Conservation (phyloP, 53 echinoderm and acorn worm genomes). For the Temnopleurus reevesii region DNA sequence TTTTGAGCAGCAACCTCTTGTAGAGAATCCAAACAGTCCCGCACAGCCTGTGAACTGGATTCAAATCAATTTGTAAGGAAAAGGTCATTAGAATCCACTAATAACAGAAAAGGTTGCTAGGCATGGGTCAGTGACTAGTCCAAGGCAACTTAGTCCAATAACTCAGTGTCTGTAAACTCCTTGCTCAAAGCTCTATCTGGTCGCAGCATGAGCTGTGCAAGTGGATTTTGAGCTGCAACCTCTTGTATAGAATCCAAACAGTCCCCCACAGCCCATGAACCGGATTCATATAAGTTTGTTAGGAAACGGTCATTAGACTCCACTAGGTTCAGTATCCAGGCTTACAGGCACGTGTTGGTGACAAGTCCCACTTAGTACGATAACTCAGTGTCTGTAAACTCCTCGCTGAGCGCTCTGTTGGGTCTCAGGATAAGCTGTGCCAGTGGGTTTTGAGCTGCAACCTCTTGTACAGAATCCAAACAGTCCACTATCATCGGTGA, state of each 20-base stretch:
- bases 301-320: too few species aligned
- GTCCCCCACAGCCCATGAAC: conserved; percentile 33
- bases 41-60: not conserved
- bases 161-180: conserved; percentile 67
- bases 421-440: conserved; percentile 77
- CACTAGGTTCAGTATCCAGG: too few species aligned
- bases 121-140: too few species aligned
- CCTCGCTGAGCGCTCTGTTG: conserved; percentile 78
- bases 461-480: conserved; percentile 66
- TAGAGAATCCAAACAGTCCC: conserved; percentile 71
- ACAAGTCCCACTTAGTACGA: too few species aligned
- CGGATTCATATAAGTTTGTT: too few species aligned
- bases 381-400: conserved; percentile 55
- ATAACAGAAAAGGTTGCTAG: too few species aligned
- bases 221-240: conserved; percentile 43
- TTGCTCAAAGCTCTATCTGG: conserved; percentile 77
- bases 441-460: conserved; percentile 43
- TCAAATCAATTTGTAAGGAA: too few species aligned
- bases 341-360: too few species aligned
- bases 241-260: conserved; percentile 75
- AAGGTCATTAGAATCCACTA: too few species aligned
- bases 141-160: too few species aligned
- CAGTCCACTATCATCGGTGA: conserved; percentile 51
- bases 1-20: conserved; percentile 53
- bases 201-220: conserved; percentile 73